Base-by-base conservation (phyloP, 2,113 vertebrate species). In the Dermatemys mawii region DNA sequence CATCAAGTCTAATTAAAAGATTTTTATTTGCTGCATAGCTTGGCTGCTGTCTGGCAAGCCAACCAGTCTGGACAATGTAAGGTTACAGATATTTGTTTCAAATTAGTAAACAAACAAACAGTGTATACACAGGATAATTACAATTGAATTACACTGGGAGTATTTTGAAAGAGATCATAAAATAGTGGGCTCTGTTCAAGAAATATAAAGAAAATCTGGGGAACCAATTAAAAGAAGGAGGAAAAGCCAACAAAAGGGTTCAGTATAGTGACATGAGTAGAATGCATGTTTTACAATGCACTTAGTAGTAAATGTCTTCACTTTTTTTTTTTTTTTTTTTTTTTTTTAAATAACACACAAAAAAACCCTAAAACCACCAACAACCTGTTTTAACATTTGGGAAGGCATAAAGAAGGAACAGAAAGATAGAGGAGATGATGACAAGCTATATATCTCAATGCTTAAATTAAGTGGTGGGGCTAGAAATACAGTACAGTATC, bases 371-470 rank as follows among this genome's bases (percentile, higher is more conserved):
- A 35, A 60, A 60, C 14, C 13, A 67, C 84, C 91, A 90, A 78
- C 91, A 97, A 95, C 93, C 94, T 96, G 91, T 84, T 92, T 94
- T 97, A 97, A 95, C 96, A 96, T 93, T 97, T 97, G 97, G 96
- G 93, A 98, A 98, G 94, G 94, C 96, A 97, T 81, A 97, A 97
- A 98, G 96, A 94, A 97, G 93, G 93, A 97, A 95, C 94, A 96
- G 95, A 97, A 96, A 97, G 97, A 97, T 75, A 97, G 97, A 98
- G 87, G 89, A 87, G 87, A 97, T 95, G 96, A 97, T 84, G 86
- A 97, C 81, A 91, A 97, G 97, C 97, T 96, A 97, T 97, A 98
- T 97, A 98, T 98, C 97, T 97, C 96, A 92, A 91, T 95, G 96
- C 84, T 97, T 97, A 97, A 97, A 98, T 97, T 97, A 97, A 96